Conservation (phyloP, 2,797 vertebrate species). For the Cyclura pinguis region DNA sequence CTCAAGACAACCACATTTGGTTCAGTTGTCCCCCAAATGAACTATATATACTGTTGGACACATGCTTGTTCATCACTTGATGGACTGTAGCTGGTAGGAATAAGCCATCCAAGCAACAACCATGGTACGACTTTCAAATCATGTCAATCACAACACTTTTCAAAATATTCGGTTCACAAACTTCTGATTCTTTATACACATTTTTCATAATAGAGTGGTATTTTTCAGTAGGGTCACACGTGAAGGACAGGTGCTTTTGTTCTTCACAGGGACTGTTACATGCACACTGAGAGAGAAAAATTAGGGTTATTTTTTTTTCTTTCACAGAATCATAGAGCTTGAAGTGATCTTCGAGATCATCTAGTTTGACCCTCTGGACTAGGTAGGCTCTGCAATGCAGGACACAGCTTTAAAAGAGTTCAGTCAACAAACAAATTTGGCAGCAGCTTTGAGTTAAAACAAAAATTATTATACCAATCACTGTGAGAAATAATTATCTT, state of each 20-base stretch:
- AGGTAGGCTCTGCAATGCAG: background rate
- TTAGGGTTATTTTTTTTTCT: background rate
- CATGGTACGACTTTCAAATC: background rate
- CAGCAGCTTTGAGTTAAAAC: conserved; percentile 30
- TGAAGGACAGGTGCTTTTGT: background rate
- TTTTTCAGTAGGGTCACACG: background rate
- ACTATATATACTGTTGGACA: background rate
- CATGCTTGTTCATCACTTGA: background rate
- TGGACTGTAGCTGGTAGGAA: background rate
- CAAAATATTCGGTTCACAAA: background rate
- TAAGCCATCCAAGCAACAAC: background rate
- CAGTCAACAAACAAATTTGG: conserved; percentile 44
- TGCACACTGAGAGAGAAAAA: conserved; percentile 8
- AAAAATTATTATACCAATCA: background rate
- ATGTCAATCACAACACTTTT: background rate
- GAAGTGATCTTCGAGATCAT: background rate
- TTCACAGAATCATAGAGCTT: background rate
- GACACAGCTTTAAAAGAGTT: background rate
- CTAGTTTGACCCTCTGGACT: background rate
- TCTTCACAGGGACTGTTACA: background rate
- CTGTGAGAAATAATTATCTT: background rate
- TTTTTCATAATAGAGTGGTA: background rate
- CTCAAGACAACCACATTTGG: background rate
- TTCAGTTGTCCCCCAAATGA: too few species aligned
- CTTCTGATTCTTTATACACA: background rate